Evolutionary conservation across 2,888 invertebrate genomes (phyloP).

Genomic region (Nemurella pictetii): DNA sequence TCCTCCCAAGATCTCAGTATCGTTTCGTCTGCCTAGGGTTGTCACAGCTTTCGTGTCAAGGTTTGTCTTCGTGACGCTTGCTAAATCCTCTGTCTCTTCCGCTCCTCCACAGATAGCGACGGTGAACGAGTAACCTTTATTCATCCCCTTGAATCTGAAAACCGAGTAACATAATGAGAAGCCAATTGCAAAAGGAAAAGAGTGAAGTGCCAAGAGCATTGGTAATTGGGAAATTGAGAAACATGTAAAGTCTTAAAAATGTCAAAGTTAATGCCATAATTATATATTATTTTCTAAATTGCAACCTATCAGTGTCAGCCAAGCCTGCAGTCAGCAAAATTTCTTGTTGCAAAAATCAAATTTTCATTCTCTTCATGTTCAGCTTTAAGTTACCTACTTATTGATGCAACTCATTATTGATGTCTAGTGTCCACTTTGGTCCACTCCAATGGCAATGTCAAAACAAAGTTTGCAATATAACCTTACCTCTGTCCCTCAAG

Average conservation of each 20-base stretch:
- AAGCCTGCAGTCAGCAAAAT: no score
- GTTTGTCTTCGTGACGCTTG: not conserved
- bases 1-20: not conserved
- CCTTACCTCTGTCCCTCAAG: slow-evolving; percentile 2
- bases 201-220: no score
- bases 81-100: not conserved
- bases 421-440: not conserved
- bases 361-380: not conserved
- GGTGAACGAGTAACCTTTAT: not conserved
- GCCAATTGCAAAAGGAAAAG: not conserved
- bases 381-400: not conserved
- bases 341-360: no score
- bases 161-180: not conserved
- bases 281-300: no score
- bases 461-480: not conserved
- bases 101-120: slow-evolving; percentile 3
- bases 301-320: no score
- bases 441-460: not conserved
- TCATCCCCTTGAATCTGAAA: not conserved
- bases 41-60: not conserved
- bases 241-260: no score
- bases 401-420: not conserved
- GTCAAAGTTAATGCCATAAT: no score
- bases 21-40: not conserved
- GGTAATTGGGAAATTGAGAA: no score